phyloP scores from a whole-genome alignment of 2,113 vertebrate genomes.

The Ciconia maguari region DNA sequence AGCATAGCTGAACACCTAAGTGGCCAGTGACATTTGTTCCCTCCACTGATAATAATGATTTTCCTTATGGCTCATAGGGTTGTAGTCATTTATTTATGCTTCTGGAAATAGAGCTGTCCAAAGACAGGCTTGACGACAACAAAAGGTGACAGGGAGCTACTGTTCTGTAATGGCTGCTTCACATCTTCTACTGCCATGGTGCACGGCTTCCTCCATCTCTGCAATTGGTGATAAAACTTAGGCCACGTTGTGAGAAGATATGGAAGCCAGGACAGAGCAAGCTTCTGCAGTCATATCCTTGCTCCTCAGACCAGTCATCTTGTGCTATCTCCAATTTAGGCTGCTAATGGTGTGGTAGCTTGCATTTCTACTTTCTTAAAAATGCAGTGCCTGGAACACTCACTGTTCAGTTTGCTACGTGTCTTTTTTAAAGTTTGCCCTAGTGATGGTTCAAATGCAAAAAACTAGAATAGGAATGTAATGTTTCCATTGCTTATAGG shows the following conservation, averaged over 20 bases:
- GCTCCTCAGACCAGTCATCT: neutral
- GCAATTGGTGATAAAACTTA: neutral
- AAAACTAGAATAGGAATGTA: neutral
- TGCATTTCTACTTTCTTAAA: neutral
- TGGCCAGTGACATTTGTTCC: neutral
- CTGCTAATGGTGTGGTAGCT: constrained; percentile 31
- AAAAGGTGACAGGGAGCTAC: neutral
- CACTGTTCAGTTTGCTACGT: neutral
- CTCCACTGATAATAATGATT: neutral
- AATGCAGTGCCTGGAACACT: neutral
- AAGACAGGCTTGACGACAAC: neutral
- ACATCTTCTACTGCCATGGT: neutral
- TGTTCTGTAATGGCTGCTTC: neutral
- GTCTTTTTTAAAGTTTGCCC: neutral
- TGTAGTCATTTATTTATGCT: neutral
- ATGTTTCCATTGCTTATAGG: neutral
- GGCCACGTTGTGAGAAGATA: neutral
- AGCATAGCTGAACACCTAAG: neutral
- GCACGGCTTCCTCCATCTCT: neutral
- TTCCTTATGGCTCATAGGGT: neutral
- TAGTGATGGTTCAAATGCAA: neutral
- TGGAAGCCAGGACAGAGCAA: neutral
- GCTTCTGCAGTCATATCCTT: neutral
- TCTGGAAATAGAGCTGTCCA: neutral
- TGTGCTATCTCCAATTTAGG: neutral